Base-by-base conservation (phyloP, 2,113 vertebrate species). In the Albula glossodonta region DNA sequence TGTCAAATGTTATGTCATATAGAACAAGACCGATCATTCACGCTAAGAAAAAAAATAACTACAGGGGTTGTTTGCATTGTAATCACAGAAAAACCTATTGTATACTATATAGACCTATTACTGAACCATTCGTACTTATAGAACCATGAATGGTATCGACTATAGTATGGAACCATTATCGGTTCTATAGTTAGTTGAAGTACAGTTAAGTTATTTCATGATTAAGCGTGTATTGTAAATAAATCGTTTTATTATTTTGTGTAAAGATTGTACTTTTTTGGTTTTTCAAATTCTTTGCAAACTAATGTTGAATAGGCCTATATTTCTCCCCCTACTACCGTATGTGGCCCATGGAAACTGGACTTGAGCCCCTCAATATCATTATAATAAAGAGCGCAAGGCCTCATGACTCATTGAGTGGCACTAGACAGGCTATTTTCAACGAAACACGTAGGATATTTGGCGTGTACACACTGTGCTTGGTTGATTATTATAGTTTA, bases 401-500 rank as follows among this genome's bases (percentile, higher is more conserved):
- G 19, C 41, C 70, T 2, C n/a, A 25, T 5, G 22, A 74, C 19
- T 70, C 19, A 22, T 41, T 41, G 31, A 41, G 31, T 41, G 31
- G 31, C 31, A 41, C 31, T 41, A 41, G 31, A 41, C 31, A 41
- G 31, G 31, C 31, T 41, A 41, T 41, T 0, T 41, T 41, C 31
- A 41, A 41, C 31, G 31, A 41, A 41, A 41, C 77, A 80, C 84
- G 84, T 85, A 78, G 17, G 77, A 31, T 41, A 41, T 50, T 85
- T 11, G 22, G 41, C 31, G 5, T 15, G 57, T 81, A 49, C 31
- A 56, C 49, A 7, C 31, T 31, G n/a, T 85, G 78, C 22, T 77
- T 63, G 57, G 60, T 19, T 19, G 50, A 53, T 85, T 41, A 41
- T 41, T 41, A 41, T 41, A 41, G 78, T 85, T 81, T 85, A 85